phyloP scores from a whole-genome alignment of 2,113 vertebrate species.

The Tragelaphus strepsiceros region DNA sequence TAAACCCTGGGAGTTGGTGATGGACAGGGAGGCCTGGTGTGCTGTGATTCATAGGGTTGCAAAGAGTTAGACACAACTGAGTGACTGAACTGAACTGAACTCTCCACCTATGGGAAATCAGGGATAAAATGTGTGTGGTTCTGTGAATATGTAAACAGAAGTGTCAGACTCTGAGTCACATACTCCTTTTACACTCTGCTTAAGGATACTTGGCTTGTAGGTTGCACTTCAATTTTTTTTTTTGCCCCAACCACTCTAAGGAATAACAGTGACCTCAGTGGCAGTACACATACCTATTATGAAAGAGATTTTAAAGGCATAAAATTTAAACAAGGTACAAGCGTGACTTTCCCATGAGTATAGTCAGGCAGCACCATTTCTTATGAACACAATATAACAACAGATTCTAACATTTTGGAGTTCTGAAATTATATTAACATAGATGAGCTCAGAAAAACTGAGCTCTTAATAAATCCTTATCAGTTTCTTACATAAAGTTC shows the following conservation, averaged over 20 bases:
- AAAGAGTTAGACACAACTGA: background rate
- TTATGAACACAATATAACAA: background rate
- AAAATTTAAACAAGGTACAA: conserved; percentile 21
- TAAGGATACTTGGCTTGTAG: background rate
- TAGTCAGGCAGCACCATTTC: background rate
- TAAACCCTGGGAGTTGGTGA: background rate
- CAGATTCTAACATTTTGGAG: background rate
- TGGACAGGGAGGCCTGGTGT: background rate
- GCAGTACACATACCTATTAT: background rate
- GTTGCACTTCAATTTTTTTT: background rate
- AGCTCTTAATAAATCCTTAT: conserved; percentile 5
- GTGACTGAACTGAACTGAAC: background rate
- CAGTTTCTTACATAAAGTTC: background rate
- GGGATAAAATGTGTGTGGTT: background rate
- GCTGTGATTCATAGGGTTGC: background rate
- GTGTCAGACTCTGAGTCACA: background rate
- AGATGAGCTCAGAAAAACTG: background rate
- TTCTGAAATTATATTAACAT: background rate
- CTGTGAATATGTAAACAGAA: background rate
- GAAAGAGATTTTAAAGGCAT: background rate
- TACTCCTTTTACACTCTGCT: background rate
- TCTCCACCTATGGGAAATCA: background rate
- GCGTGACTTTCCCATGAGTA: background rate
- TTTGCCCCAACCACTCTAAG: background rate
- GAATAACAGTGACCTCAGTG: background rate